phyloP scores from a whole-genome alignment of 2,113 vertebrate genomes.

The Paraplagusia blochii region DNA sequence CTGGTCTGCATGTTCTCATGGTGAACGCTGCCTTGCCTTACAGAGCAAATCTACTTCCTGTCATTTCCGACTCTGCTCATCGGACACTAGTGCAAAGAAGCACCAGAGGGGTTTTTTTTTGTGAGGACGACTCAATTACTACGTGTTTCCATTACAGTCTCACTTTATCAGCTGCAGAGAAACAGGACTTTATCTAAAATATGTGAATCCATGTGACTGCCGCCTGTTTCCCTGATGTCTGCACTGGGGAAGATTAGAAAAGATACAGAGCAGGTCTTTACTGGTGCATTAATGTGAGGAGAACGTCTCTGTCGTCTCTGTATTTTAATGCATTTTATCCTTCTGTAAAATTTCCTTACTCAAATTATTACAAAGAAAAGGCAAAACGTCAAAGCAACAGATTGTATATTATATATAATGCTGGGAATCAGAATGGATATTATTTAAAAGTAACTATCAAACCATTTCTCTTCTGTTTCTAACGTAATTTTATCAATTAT shows the following conservation, averaged over 20 bases:
- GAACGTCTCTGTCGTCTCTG: too few species aligned
- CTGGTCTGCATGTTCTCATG: constrained; percentile 1
- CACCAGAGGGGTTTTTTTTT: constrained; percentile 22
- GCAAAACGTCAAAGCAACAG: neutral
- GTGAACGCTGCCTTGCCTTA: too few species aligned
- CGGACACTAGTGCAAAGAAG: constrained; percentile 1
- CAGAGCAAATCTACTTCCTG: constrained; percentile 5
- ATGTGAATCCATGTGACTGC: neutral
- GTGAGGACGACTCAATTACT: constrained; percentile 20
- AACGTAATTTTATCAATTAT: too few species aligned
- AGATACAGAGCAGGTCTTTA: neutral
- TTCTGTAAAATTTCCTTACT: neutral
- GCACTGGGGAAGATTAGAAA: neutral
- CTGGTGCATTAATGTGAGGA: too few species aligned
- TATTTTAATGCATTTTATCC: too few species aligned
- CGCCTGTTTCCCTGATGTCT: neutral
- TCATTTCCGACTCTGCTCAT: constrained; percentile 11
- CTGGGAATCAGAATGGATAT: too few species aligned
- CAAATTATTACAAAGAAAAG: neutral
- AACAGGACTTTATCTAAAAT: neutral
- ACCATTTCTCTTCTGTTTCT: too few species aligned
- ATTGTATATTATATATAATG: too few species aligned
- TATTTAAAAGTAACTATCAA: too few species aligned
- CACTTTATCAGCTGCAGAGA: constrained; percentile 3
- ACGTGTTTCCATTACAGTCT: constrained; percentile 5